phyloP scores from a whole-genome alignment of 2,797 vertebrate genomes.

The Garrulus glandarius region DNA sequence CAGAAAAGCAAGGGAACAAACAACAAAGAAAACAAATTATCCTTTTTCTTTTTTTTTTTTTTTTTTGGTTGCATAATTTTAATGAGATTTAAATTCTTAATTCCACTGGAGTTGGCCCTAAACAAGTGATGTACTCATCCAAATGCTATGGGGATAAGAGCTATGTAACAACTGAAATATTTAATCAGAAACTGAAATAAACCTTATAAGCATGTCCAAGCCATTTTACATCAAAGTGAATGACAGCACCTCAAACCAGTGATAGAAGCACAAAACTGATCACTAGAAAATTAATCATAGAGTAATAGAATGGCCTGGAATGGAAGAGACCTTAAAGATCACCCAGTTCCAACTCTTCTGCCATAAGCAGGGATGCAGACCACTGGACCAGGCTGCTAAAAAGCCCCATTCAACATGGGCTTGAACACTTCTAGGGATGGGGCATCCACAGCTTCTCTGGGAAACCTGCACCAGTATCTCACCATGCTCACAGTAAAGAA shows the following conservation, averaged over 20 bases:
- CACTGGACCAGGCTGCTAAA: not conserved
- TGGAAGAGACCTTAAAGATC: not conserved
- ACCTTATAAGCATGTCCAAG: not conserved
- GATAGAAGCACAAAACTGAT: not conserved
- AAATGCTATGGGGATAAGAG: not conserved
- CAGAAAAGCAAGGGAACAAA: not conserved
- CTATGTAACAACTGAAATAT: not conserved
- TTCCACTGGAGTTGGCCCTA: not conserved
- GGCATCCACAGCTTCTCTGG: not conserved
- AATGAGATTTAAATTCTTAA: not conserved
- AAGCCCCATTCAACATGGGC: not conserved
- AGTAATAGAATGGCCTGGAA: not conserved
- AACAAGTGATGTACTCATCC: not conserved
- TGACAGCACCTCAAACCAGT: not conserved
- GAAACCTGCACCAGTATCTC: not conserved
- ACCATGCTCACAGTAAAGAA: not conserved
- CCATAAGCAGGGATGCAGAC: not conserved
- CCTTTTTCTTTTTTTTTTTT: not conserved
- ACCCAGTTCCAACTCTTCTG: not conserved
- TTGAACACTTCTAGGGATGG: not conserved
- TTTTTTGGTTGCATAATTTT: not conserved
- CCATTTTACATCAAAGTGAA: not conserved
- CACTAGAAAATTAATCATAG: not conserved
- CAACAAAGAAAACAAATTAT: not conserved
- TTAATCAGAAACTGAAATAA: not conserved